Percentiles rank a stretch among this genome's conserved stretches.
phyloP scores from a whole-genome alignment of 2,113 vertebrate species.

The Pleuronectes platessa region DNA sequence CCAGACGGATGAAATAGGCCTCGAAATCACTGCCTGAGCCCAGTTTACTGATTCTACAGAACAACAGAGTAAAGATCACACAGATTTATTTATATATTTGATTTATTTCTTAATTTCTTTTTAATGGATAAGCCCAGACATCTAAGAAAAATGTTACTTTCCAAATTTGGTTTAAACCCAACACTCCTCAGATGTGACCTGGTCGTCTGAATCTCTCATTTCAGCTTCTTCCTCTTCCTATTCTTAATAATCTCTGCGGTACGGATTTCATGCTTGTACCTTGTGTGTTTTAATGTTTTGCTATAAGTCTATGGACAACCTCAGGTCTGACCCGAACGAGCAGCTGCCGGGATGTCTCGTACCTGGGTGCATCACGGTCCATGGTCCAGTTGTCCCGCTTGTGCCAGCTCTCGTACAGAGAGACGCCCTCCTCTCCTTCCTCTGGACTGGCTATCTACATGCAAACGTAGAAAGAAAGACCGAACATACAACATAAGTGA shows the following conservation, averaged over 20 bases:
- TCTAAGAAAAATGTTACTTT: background rate
- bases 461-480: background rate
- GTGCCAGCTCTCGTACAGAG: slow-evolving; percentile 94
- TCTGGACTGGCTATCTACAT: slow-evolving; percentile 91
- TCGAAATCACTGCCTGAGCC: slow-evolving; percentile 99
- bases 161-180: background rate
- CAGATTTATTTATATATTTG: background rate
- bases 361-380: slow-evolving; percentile 87
- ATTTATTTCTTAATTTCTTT: background rate
- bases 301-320: background rate
- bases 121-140: background rate
- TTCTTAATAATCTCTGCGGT: background rate
- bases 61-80: background rate
- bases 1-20: slow-evolving; percentile 94
- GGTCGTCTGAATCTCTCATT: background rate
- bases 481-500: background rate
- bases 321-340: background rate
- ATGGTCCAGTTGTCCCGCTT: slow-evolving; percentile 89
- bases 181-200: background rate
- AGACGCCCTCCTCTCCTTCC: slow-evolving; percentile 87
- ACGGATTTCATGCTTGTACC: background rate
- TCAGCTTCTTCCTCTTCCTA: background rate
- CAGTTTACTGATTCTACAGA: slow-evolving; percentile 91
- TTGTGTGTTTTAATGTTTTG: background rate
- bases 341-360: background rate